Base-by-base conservation (phyloP, 2,888 invertebrate species). In the Drosophila vallismaia region DNA sequence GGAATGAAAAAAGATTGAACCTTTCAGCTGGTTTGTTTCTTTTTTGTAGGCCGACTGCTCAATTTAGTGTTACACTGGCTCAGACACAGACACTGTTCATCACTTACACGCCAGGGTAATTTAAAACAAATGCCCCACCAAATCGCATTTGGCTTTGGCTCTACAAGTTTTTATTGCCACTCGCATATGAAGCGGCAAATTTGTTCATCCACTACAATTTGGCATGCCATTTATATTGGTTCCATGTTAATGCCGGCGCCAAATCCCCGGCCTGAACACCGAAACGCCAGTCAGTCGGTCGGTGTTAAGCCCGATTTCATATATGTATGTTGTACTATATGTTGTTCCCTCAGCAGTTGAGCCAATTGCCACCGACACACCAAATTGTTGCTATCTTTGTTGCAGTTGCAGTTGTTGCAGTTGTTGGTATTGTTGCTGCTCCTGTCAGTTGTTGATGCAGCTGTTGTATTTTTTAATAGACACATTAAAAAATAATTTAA, bases 81-180 rank as follows among this genome's bases (percentile, higher is more conserved):
- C 24, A 31, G 48, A 60, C 51, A 51, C 52, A 52, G 48, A 33
- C 10, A 31, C 3, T 73, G 85, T 77, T 86, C 82, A 83, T 83
- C 88, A 88, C 88, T 88, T 88, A 86, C 85, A 88, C 81, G 88
- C 87, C 75, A 88, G 85, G 78, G 82, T 88, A 87, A 83, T 83
- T 83, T 83, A 80, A 83, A 83, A 86, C 88, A 88, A 82, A 88
- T 82, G 85, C 88, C 77, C 72, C 80, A 76, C 88, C 88, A 83
- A 82, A 86, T 86, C 88, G 87, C 78, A 80, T 71, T 84, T 55
- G 71, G 84, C 66, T 77, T 69, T 80, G 63, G 75, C 74, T 56
- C 54, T 50, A 71, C 81, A 72, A 76, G 68, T 74, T 83, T 86
- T 86, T 88, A 86, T 81, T 74, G 49, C 46, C 52, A 46, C 50